Evolutionary conservation across 2,888 invertebrate species (phyloP).

Genomic region (Xanthorhoe designata): DNA sequence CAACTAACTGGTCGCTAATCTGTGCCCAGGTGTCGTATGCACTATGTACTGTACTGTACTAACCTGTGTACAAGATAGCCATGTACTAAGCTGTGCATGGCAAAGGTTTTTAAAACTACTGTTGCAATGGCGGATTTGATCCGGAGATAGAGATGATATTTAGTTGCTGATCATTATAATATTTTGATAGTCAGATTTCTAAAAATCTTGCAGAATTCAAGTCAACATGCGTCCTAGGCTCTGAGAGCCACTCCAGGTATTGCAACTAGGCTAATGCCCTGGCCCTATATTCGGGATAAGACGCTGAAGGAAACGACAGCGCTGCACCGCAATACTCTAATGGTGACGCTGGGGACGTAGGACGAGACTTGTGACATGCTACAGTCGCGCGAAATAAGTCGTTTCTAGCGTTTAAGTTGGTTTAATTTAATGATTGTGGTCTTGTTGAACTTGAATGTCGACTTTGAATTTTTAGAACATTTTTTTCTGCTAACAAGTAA

Average conservation of each 20-base stretch:
- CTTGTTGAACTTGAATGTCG: too few relatives aligned
- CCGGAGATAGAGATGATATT: too few relatives aligned
- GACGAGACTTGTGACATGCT: not conserved
- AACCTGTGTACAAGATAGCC: not conserved
- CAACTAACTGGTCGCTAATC: slow-evolving; percentile 20
- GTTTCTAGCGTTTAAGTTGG: too few relatives aligned
- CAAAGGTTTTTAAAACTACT: too few relatives aligned
- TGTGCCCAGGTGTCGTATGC: slow-evolving; percentile 5
- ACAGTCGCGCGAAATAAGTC: too few relatives aligned
- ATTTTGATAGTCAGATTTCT: too few relatives aligned
- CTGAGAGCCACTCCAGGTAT: not conserved
- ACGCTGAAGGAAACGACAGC: not conserved
- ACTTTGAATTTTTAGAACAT: too few relatives aligned
- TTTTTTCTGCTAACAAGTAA: too few relatives aligned
- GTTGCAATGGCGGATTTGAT: too few relatives aligned
- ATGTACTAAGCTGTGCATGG: not conserved
- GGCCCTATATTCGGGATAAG: not conserved
- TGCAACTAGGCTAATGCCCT: not conserved
- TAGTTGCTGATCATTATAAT: too few relatives aligned
- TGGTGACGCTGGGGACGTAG: not conserved
- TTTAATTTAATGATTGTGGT: too few relatives aligned
- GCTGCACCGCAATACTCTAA: not conserved
- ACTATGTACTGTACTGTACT: not conserved
- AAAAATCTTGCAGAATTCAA: too few relatives aligned
- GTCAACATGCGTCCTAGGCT: not conserved